phyloP scores from a whole-genome alignment of 2,113 vertebrate species.

The Cervus canadensis region DNA sequence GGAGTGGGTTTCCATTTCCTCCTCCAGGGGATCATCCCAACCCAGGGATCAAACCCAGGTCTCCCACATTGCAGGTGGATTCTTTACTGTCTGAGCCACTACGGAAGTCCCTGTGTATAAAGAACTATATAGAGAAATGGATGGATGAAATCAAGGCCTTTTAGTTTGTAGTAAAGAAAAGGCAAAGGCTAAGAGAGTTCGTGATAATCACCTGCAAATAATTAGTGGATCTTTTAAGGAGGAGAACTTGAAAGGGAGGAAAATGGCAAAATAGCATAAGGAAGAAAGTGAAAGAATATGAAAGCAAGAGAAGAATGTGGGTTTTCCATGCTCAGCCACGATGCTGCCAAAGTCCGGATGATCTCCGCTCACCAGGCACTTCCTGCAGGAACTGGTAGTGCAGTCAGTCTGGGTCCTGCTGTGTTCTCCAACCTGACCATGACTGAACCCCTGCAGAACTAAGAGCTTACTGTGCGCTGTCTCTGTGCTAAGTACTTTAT shows the following conservation, averaged over 20 bases:
- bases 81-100: neutral
- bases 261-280: neutral
- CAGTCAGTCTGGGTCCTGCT: neutral
- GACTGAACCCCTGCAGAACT: neutral
- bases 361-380: neutral
- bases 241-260: neutral
- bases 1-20: neutral
- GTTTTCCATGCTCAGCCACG: neutral
- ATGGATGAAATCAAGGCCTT: neutral
- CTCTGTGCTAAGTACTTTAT: neutral
- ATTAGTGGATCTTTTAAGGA: neutral
- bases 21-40: neutral
- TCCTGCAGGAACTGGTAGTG: fast-evolving
- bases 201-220: neutral
- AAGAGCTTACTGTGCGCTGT: neutral
- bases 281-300: neutral
- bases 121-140: neutral
- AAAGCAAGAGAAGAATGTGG: neutral
- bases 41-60: neutral
- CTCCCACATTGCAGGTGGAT: neutral
- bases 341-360: fast-evolving
- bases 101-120: neutral
- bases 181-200: neutral
- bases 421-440: neutral
- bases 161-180: neutral